Base-by-base conservation (phyloP, 2,113 vertebrate genomes). In the Bothrops jararaca region DNA sequence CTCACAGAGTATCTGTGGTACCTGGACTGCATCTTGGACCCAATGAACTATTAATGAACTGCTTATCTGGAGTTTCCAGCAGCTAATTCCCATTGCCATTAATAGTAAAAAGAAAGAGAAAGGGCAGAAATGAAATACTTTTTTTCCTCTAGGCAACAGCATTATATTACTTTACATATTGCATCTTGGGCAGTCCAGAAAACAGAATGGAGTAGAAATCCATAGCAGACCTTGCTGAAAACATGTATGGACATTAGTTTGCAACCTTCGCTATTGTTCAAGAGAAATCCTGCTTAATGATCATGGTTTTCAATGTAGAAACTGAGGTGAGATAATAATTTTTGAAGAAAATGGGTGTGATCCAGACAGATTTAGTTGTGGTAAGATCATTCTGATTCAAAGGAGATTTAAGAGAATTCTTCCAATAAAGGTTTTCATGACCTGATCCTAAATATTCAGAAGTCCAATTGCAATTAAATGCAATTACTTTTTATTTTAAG, bases 81-180 rank as follows among this genome's bases (percentile, higher is more conserved):
- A 91, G 57, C 60, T 90, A 93, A 95, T 54, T 91, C 85, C 93
- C 87, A 91, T 48, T 80, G 58, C n/a, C 2, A 52, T 48, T 0
- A 15, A 52, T 9, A 26, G 2, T 24, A 29, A 20, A 6, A 85
- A 74, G 9, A 48, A 90, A 74, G n/a, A 34, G n/a, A 74, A 74
- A 80, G 15, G 2, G n/a, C n/a, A 80, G 69, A 74, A 74, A 74
- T 12, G 26, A 39, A 80, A 39, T 24, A 52, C 45, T 24, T 3
- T n/a, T 45, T 64, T 5, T 52, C 9, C 3, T 48, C 86, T 42
- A 52, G 7, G 12, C 48, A 64, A 18, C 0, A 69, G 87, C 50
- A 34, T 42, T 20, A 45, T 29, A 48, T 2, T 42, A 45, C 26
- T 12, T 64, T 69, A 52, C 29, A 88, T 56, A 15, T 22, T 54